Evolutionary conservation across 2,888 invertebrate genomes (phyloP), one percentile per base, ranked within the genome.

Genomic region (Danaus chrysippus): DNA sequence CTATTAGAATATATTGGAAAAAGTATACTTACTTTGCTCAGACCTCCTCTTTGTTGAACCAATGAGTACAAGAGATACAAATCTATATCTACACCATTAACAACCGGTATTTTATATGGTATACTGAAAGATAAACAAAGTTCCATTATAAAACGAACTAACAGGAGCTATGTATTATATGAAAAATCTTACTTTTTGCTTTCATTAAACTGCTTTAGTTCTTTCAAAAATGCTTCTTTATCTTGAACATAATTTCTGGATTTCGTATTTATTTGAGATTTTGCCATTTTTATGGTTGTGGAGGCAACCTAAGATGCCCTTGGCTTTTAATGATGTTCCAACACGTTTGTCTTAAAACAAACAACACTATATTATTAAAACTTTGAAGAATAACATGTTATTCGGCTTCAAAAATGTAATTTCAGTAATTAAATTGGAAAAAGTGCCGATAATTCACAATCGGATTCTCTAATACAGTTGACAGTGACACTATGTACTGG

Each of bases 21-120:
- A 5, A 34, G 23, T 6, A 42, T 42, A 78, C 84, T 91, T 86
- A 98, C 99, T 95, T 97, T 99, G 73, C 97, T 94, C 93, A 98
- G 96, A 74, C 99, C 99, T 74, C 99, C 99, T 76, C 96, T 93
- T 69, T 95, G 95, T 74, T 96, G 97, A 58, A 99, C 99, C 80
- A 97, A 93, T 75, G 94, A 94, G 88, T 99, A 99, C 72, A 99
- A 93, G 67, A 95, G 93, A 89, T 96, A 97, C 71, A 99, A 93
- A 92, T 99, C 98, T 78, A 99, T 94, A 85, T 96, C 96, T 77
- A 95, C 94, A 63, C 98, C 98, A 91, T 96, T 97, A 67, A 99
- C 94, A 81, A 94, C 92, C 2, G 96, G 96, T 42, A 92, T 73
- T 72, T 86, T 89, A 65, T 76, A 84, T 86, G 85, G 93, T 90